Conservation (phyloP, 1,140 invertebrate genomes). For the Dendroctonus valens region DNA sequence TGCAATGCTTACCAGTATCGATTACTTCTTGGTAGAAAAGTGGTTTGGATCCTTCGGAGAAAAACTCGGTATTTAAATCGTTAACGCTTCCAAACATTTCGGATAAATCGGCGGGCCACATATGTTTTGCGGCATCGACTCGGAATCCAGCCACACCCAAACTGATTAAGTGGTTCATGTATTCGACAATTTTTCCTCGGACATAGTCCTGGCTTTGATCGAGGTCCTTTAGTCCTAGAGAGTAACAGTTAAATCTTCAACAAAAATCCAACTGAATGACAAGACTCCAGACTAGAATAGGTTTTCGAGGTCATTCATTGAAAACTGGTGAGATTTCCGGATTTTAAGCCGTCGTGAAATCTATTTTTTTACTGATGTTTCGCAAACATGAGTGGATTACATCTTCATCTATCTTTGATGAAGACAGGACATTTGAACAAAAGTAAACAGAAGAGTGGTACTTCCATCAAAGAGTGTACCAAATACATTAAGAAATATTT, state of each 20-base stretch:
- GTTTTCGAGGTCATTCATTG: no score
- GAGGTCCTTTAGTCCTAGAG: conserved; percentile 32
- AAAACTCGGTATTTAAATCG: conserved; percentile 61
- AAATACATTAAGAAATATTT: no score
- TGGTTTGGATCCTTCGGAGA: conserved; percentile 58
- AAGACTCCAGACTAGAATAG: no score
- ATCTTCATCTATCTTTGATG: no score
- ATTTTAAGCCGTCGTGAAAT: no score
- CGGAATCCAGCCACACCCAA: conserved; percentile 81
- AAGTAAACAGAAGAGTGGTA: no score
- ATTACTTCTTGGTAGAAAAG: conserved; percentile 82
- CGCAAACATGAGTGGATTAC: no score
- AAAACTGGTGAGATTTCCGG: no score
- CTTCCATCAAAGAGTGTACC: no score
- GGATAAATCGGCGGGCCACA: conserved; percentile 74
- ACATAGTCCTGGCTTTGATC: conserved; percentile 61
- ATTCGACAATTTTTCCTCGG: conserved; percentile 63
- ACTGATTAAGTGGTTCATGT: conserved; percentile 69
- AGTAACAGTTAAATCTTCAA: neutral
- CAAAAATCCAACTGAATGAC: no score
- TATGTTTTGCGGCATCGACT: conserved; percentile 72
- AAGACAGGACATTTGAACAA: no score
- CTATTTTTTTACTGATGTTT: no score
- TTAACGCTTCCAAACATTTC: conserved; percentile 61
- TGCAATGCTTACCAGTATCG: conserved; percentile 59